Evolutionary conservation across 2,113 vertebrate species (phyloP).

Genomic region (Colossoma macropomum): DNA sequence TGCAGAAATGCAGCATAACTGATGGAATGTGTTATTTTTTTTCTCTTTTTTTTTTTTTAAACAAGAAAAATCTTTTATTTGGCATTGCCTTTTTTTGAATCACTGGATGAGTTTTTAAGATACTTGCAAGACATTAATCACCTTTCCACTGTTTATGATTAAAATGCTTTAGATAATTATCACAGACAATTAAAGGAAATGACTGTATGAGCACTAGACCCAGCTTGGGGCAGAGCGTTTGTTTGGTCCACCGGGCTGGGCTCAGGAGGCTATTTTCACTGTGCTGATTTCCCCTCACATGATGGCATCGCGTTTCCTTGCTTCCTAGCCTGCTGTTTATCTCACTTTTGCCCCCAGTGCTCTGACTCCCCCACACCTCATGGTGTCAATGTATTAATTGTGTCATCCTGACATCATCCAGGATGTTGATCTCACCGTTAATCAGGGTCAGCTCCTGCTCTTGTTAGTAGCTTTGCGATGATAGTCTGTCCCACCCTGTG

Average conservation of each 20-base stretch:
- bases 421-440: background rate
- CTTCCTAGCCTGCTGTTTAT: constrained; percentile 2
- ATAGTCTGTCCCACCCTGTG: background rate
- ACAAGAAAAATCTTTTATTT: constrained; percentile 36
- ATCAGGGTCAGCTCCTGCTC: constrained; percentile 2
- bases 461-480: background rate
- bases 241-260: background rate
- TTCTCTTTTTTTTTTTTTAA: constrained; percentile 36
- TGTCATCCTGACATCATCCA: constrained; percentile 21
- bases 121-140: background rate
- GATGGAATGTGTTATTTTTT: constrained; percentile 30
- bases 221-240: constrained; percentile 50
- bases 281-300: background rate
- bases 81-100: constrained; percentile 50
- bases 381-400: constrained; percentile 16
- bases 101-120: constrained; percentile 66
- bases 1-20: background rate
- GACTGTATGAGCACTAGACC: constrained; percentile 32
- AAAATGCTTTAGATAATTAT: no score
- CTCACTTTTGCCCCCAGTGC: background rate
- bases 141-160: constrained; percentile 63
- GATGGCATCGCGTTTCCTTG: constrained; percentile 9
- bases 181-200: constrained; percentile 71
- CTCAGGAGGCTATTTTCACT: background rate
- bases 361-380: background rate